Evolutionary conservation across 1,140 invertebrate genomes (phyloP).

Genomic region (Argopecten irradians): DNA sequence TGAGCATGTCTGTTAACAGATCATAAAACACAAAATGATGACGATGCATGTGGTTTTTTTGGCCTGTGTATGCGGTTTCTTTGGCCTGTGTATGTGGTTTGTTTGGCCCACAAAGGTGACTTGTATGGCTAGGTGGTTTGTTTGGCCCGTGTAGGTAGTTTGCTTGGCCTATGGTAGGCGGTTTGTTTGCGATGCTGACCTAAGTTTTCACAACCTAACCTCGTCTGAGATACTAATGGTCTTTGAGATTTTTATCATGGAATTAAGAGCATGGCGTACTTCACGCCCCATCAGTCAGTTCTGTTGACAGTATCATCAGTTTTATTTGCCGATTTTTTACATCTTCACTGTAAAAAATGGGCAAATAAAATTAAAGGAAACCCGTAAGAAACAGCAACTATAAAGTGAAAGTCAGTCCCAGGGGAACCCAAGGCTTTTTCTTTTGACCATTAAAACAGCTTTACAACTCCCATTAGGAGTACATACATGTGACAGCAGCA

Average conservation of each 20-base stretch:
- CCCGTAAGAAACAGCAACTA: not conserved
- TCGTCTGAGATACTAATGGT: not conserved
- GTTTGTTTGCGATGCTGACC: not conserved
- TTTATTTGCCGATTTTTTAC: not conserved
- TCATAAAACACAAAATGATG: too few relatives aligned
- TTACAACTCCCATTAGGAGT: not conserved
- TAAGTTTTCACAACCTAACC: not conserved
- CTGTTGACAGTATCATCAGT: not conserved
- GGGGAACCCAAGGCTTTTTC: not conserved
- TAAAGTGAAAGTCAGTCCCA: not conserved
- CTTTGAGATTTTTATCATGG: not conserved
- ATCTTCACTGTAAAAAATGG: not conserved
- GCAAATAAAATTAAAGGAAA: slow-evolving; percentile 16
- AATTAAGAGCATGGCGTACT: not conserved
- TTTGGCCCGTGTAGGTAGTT: too few relatives aligned
- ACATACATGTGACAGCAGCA: slow-evolving; percentile 6
- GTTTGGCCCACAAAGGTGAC: too few relatives aligned
- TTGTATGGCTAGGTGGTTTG: too few relatives aligned
- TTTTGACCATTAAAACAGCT: slow-evolving; percentile 6
- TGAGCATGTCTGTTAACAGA: too few relatives aligned
- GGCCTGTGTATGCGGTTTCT: too few relatives aligned
- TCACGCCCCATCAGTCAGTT: slow-evolving; percentile 3
- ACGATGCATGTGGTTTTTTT: too few relatives aligned
- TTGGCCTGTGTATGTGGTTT: too few relatives aligned
- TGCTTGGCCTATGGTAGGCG: too few relatives aligned